phyloP scores from a whole-genome alignment of 2,888 invertebrate genomes.

The Apamea crenata region DNA sequence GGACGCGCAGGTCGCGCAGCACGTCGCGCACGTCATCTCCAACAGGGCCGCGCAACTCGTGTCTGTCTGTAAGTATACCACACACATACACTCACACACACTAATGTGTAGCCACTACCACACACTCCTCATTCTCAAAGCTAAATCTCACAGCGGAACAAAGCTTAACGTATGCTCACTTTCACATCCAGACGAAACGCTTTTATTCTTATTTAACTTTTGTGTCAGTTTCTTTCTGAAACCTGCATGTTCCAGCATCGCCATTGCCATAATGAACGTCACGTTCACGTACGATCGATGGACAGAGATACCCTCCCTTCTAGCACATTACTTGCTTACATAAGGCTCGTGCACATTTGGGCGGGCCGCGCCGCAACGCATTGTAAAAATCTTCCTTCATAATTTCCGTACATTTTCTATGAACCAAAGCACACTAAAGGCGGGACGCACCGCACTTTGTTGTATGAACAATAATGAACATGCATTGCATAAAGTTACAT shows the following conservation, averaged over 20 bases:
- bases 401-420: neutral
- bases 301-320: neutral
- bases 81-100: no score
- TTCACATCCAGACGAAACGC: neutral
- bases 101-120: neutral
- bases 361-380: neutral
- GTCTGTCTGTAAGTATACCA: constrained; percentile 91
- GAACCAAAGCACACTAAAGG: neutral
- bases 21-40: constrained; percentile 92
- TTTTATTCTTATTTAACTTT: neutral
- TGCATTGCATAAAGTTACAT: no score
- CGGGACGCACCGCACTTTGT: neutral
- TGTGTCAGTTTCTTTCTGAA: neutral
- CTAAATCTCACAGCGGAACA: no score
- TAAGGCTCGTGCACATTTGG: neutral
- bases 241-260: neutral
- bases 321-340: neutral
- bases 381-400: neutral
- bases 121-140: neutral
- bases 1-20: constrained; percentile 92
- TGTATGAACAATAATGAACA: neutral
- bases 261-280: no score
- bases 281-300: neutral
- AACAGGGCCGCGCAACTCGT: constrained; percentile 93
- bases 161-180: neutral